Evolutionary conservation across 2,113 vertebrate species (phyloP).

Genomic region (Bubalus kerabau): DNA sequence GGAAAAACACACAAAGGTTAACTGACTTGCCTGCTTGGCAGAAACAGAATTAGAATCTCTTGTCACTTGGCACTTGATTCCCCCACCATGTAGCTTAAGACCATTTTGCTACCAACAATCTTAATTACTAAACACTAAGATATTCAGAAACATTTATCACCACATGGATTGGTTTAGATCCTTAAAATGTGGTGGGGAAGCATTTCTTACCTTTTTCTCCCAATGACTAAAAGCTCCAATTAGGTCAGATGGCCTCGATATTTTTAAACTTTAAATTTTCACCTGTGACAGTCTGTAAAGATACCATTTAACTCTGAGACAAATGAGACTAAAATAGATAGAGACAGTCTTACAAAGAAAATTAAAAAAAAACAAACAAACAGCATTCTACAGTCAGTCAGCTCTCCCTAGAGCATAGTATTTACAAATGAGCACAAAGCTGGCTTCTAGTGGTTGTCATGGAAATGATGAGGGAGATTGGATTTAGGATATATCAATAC

Average conservation of each 20-base stretch:
- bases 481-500: neutral
- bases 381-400: neutral
- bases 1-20: constrained; percentile 19
- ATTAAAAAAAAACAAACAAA: neutral
- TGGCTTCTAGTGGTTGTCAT: neutral
- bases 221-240: neutral
- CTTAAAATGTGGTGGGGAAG: neutral
- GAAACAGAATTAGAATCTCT: neutral
- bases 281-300: neutral
- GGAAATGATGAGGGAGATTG: neutral
- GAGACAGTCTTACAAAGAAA: neutral
- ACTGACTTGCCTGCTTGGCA: constrained; percentile 4
- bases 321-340: neutral
- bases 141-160: neutral
- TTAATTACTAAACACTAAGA: constrained; percentile 3
- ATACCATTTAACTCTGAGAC: neutral
- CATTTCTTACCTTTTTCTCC: neutral
- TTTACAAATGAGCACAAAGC: neutral
- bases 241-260: neutral
- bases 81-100: neutral
- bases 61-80: neutral
- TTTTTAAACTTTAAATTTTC: neutral
- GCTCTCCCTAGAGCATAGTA: neutral
- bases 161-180: neutral
- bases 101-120: neutral